Evolutionary conservation across 2,888 invertebrate species (phyloP).

Genomic region (Polylopha cassiicola): DNA sequence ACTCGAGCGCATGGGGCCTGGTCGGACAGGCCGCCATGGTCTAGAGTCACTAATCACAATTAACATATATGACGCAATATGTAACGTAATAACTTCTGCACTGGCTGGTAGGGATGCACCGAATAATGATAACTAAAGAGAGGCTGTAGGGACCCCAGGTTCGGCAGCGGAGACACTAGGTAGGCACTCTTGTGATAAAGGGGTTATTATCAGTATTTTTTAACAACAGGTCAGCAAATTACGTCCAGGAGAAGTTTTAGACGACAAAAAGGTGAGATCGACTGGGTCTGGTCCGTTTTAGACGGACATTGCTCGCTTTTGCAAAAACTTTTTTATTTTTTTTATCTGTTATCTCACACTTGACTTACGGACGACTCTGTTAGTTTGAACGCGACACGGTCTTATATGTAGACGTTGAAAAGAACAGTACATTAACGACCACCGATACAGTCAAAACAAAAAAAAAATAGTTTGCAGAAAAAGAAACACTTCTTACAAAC

Average conservation of each 20-base stretch:
- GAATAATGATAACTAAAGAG: constrained; percentile 47
- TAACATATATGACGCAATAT: constrained; percentile 59
- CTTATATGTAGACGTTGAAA: constrained; percentile 9
- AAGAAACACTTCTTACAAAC: too few species aligned
- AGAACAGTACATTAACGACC: constrained; percentile 18
- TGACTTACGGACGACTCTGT: constrained; percentile 40
- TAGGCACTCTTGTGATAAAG: constrained; percentile 43
- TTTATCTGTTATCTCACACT: constrained; percentile 39
- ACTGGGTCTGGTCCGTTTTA: constrained; percentile 71
- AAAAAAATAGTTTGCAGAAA: too few species aligned
- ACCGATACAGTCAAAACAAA: constrained; percentile 3
- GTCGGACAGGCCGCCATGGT: constrained; percentile 5
- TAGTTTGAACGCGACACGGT: background rate
- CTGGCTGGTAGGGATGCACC: constrained; percentile 63
- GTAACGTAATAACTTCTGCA: constrained; percentile 70
- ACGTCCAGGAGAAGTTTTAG: constrained; percentile 95
- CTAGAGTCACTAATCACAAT: constrained; percentile 60
- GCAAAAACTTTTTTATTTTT: constrained; percentile 68
- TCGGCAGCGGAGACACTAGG: constrained; percentile 71
- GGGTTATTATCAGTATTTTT: constrained; percentile 70
- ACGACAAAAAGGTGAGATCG: constrained; percentile 93
- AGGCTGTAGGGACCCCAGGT: constrained; percentile 52
- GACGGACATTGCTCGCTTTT: constrained; percentile 75
- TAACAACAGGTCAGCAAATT: constrained; percentile 89
- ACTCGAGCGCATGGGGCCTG: constrained; percentile 40